Percentiles rank a stretch among this genome's conserved stretches.
These are phyloP conservation scores for Acipenser oxyrinchus DNA, from an alignment of 2,797 vertebrate species.

Conservation along the genomic window DNA sequence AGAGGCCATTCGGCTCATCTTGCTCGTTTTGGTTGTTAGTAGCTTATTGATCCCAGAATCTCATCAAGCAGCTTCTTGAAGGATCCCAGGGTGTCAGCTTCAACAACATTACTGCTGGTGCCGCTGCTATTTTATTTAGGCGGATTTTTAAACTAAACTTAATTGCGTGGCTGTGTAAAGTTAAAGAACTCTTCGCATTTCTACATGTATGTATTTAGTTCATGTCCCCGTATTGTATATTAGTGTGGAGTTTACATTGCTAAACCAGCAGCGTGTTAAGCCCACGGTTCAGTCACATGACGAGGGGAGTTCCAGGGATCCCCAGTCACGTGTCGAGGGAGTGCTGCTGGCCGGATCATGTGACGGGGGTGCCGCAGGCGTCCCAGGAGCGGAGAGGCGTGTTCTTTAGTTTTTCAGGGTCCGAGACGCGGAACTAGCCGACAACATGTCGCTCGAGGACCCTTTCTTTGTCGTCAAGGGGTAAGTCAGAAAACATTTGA, in stretches of 20 bases:
- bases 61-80: no score
- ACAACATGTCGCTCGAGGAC: constrained; percentile 70
- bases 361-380: neutral
- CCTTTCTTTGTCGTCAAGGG: constrained; percentile 79
- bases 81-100: no score
- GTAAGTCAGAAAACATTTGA: constrained; percentile 44
- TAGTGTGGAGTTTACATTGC: constrained; percentile 14
- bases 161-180: no score
- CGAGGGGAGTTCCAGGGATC: constrained; percentile 13
- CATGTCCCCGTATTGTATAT: neutral
- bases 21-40: no score
- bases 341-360: neutral
- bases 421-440: constrained; percentile 17
- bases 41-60: no score
- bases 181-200: no score
- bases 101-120: no score
- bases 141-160: no score
- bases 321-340: neutral
- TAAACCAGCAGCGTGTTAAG: no score
- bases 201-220: neutral
- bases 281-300: no score
- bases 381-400: constrained; percentile 15
- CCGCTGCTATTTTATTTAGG: no score
- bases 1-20: no score
- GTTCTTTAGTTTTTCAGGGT: neutral